phyloP scores from a whole-genome alignment of 2,888 invertebrate species.

The Tanypteryx hageni region DNA sequence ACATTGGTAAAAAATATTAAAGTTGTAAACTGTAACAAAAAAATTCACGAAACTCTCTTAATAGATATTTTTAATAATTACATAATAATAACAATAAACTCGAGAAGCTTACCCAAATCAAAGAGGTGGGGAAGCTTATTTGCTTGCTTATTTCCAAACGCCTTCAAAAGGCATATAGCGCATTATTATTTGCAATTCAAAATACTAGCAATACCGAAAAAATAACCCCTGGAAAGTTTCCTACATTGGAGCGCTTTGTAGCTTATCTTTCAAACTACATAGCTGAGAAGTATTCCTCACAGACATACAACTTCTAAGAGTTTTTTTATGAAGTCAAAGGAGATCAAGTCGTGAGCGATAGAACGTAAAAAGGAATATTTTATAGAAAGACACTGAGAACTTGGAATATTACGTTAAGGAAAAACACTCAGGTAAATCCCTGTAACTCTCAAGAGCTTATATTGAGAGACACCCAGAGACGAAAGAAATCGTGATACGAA shows the following conservation, averaged over 20 bases:
- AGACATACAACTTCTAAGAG: not conserved
- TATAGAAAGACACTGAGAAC: not conserved
- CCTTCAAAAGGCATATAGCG: not conserved
- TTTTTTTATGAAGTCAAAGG: not conserved
- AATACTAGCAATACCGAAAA: not conserved
- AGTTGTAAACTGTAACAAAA: too few relatives aligned
- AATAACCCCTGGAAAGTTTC: not conserved
- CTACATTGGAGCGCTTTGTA: not conserved
- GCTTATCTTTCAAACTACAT: conserved; percentile 2
- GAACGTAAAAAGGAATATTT: not conserved
- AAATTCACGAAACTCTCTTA: too few relatives aligned
- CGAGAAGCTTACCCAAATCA: not conserved
- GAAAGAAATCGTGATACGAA: not conserved
- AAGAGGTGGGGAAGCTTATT: not conserved
- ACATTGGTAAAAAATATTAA: not conserved
- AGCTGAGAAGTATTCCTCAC: not conserved
- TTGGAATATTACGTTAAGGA: not conserved
- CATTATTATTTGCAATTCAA: not conserved
- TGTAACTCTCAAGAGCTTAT: not conserved
- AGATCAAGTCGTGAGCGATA: not conserved
- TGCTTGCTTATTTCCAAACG: not conserved
- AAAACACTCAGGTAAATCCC: not conserved
- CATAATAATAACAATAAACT: not conserved
- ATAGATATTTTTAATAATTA: not conserved
- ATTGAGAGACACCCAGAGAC: not conserved